Evolutionary conservation across 2,113 vertebrate genomes (phyloP).

Genomic region (Anolis sagrei): DNA sequence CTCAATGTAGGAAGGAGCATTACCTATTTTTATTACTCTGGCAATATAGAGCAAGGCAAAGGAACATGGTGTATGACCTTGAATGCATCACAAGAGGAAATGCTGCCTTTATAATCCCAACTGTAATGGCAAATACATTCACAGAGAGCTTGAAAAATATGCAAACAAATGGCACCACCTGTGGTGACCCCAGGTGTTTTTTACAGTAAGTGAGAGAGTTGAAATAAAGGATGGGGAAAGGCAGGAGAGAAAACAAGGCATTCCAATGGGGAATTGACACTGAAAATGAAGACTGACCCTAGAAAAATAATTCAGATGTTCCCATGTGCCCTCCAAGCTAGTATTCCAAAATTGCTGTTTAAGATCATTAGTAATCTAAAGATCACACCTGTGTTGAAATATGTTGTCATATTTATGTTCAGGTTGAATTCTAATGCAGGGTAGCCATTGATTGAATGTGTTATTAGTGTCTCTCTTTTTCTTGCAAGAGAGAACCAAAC

Average conservation of each 20-base stretch:
- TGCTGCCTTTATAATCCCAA: conserved; percentile 20
- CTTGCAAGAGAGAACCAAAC: neutral
- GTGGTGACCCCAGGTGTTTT: neutral
- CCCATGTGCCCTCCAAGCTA: neutral
- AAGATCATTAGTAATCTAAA: neutral
- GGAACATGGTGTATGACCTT: conserved; percentile 41
- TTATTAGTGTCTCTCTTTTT: neutral
- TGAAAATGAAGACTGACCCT: neutral
- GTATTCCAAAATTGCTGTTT: neutral
- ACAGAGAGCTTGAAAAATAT: neutral
- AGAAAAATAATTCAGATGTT: neutral
- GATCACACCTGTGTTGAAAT: conserved; percentile 1
- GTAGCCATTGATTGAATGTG: neutral
- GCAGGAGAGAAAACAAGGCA: neutral
- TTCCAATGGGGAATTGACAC: neutral
- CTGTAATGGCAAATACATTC: conserved; percentile 25
- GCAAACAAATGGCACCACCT: neutral
- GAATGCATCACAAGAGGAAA: conserved; percentile 26
- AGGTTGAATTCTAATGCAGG: neutral
- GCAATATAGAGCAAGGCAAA: conserved; percentile 26
- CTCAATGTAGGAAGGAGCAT: conserved; percentile 39
- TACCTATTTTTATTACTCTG: conserved; percentile 61
- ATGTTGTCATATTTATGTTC: neutral
- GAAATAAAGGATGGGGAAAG: neutral
- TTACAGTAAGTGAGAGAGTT: conserved; percentile 18